Conservation (phyloP, 30 jellyfish, hydroid and myxozoan genomes). For the Aurelia sp. region DNA sequence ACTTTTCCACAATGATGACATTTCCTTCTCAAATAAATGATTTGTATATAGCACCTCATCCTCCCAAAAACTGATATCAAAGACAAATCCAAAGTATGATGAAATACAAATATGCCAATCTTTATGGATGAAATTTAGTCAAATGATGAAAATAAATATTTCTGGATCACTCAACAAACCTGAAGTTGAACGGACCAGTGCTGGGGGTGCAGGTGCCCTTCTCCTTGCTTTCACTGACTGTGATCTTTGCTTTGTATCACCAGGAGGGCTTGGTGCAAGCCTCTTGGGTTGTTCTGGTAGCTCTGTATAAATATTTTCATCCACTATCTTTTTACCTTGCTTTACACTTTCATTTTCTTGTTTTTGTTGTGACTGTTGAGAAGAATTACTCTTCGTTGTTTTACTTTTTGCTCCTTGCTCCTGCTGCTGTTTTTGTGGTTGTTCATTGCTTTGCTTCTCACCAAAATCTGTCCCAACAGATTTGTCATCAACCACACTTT, state of each 20-base stretch:
- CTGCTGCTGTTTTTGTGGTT: not conserved
- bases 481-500: slow-evolving; percentile 58
- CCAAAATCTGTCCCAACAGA: slow-evolving; percentile 36
- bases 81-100: no score
- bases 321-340: not conserved
- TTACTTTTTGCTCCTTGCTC: not conserved
- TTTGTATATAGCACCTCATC: no score
- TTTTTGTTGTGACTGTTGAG: not conserved
- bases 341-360: not conserved
- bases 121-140: no score
- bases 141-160: no score
- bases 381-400: not conserved
- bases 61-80: no score
- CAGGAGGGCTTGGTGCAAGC: slow-evolving; percentile 77
- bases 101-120: no score
- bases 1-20: no score
- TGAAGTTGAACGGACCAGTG: slow-evolving; percentile 27
- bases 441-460: not conserved
- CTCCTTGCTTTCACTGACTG: slow-evolving; percentile 20
- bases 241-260: not conserved
- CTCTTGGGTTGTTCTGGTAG: slow-evolving; percentile 88
- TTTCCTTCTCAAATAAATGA: no score
- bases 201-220: slow-evolving; percentile 63
- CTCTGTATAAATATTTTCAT: slow-evolving; percentile 51
- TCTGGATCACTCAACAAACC: slow-evolving; percentile 4